Base-by-base conservation (phyloP, 2,888 invertebrate genomes). In the Leptogaster cylindrica region DNA sequence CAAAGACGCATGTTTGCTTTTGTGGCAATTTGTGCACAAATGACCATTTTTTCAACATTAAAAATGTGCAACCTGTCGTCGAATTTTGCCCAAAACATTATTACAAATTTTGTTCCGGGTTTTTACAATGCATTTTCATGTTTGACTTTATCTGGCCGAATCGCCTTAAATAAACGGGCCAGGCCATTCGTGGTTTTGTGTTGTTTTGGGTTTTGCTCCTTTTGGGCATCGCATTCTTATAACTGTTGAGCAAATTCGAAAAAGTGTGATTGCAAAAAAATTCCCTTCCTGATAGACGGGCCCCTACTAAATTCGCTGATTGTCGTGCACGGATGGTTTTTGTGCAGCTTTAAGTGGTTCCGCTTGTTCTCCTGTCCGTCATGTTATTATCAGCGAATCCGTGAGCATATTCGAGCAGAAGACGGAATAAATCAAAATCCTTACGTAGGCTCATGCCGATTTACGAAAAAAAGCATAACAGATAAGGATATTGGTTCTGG, bases 21-120 rank as follows among this genome's bases (percentile, higher is more conserved):
- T 58, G 27, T 20, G 12, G 51, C 14, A 51, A 33, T 50, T 31
- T 20, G 16, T 48, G 50, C 41, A 28, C 41, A 52, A 51, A 52
- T 51, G 33, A 39, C 41, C 51, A 51, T 36, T 41, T 16, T 20
- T 51, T 4, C 6, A 18, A 5, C 3, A 16, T 41, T 16, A 16
- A 12, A 41, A 41, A 16, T 41, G 18, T 41, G 12, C 16, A 41
- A 41, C 41, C 41, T 41, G 41, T 41, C 16, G 41, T 16, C 10
- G 10, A 41, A 41, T 31, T 31, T 3, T 41, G 10, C 41, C 41
- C 14, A 41, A 39, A 41, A 41, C 18, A 16, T 41, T 41, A 18
- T 16, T 41, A 41, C 41, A 41, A 41, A 39, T 7, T 41, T 41
- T 41, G 3, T 4, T 41, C 10, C 41, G 14, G 2, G 41, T 41